A percentile compares a stretch with the other conserved stretches of the same genome.
These are phyloP conservation scores for Takifugu flavidus DNA, from an alignment of 2,113 vertebrate species.

Conservation along the genomic window DNA sequence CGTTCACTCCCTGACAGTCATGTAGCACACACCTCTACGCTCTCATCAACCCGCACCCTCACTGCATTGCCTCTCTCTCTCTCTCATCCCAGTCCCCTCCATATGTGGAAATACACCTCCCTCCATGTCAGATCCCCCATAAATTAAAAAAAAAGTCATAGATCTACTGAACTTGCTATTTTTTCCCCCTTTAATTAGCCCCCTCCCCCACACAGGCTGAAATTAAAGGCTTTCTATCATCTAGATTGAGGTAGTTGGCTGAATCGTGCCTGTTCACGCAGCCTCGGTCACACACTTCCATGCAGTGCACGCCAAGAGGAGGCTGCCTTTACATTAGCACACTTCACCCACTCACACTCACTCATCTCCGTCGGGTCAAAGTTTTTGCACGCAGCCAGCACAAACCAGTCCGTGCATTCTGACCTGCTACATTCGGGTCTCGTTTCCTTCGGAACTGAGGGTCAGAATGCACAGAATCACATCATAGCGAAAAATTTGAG, in stretches of 20 bases:
- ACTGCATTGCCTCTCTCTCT: conserved; percentile 24
- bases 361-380: conserved; percentile 46
- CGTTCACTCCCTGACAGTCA: conserved; percentile 35
- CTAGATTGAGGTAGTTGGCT: conserved; percentile 58
- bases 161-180: conserved; percentile 14
- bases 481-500: no score
- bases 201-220: conserved; percentile 3
- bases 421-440: no score
- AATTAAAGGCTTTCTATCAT: conserved; percentile 23
- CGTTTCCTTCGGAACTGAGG: no score
- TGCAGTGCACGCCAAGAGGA: conserved; percentile 61
- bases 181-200: not conserved
- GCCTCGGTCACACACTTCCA: conserved; percentile 66
- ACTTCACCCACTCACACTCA: conserved; percentile 57
- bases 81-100: not conserved
- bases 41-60: conserved; percentile 55
- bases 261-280: conserved; percentile 67
- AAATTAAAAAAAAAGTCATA: conserved; percentile 38
- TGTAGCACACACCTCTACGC: conserved; percentile 59
- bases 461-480: no score
- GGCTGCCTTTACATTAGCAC: conserved; percentile 49
- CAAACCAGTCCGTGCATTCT: conserved; percentile 6
- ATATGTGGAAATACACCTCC: not conserved
- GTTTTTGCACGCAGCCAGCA: conserved; percentile 25
- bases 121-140: conserved; percentile 5